These are phyloP conservation scores for Heterodera carotae DNA, from an alignment of 1,140 invertebrate species.

Conservation along the genomic window DNA sequence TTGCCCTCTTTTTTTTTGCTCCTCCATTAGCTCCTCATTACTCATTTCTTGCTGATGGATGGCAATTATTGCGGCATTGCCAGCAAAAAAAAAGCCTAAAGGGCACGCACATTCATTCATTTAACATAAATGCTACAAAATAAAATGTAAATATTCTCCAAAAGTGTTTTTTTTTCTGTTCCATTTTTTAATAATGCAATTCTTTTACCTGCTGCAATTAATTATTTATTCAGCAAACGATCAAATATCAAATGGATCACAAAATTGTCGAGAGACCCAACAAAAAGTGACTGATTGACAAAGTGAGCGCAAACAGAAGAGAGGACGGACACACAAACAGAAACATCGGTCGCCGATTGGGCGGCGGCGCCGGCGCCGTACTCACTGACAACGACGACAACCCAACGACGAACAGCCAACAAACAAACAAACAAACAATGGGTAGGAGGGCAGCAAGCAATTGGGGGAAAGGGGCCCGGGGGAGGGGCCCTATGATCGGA, in stretches of 20 bases:
- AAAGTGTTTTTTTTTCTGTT: neutral
- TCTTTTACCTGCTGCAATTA: neutral
- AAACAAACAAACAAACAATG: neutral
- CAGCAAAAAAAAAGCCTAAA: neutral
- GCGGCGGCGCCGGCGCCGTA: too few species aligned
- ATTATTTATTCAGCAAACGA: neutral
- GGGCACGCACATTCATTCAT: neutral
- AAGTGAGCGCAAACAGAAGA: neutral
- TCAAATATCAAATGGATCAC: neutral
- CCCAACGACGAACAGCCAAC: neutral
- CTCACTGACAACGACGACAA: too few species aligned
- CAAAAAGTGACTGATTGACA: neutral
- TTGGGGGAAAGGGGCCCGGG: too few species aligned
- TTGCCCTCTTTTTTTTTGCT: neutral
- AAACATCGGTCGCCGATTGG: neutral
- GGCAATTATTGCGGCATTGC: neutral
- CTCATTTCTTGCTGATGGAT: conserved; percentile 19
- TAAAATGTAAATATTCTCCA: too few species aligned
- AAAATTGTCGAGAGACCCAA: neutral
- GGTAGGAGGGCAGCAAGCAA: too few species aligned
- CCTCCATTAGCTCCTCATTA: conserved; percentile 16
- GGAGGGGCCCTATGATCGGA: neutral
- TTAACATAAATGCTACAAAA: neutral
- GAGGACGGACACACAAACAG: too few species aligned
- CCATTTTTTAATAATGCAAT: too few species aligned